Conservation (phyloP, 2,797 vertebrate genomes). For the Jordanella pulchra region DNA sequence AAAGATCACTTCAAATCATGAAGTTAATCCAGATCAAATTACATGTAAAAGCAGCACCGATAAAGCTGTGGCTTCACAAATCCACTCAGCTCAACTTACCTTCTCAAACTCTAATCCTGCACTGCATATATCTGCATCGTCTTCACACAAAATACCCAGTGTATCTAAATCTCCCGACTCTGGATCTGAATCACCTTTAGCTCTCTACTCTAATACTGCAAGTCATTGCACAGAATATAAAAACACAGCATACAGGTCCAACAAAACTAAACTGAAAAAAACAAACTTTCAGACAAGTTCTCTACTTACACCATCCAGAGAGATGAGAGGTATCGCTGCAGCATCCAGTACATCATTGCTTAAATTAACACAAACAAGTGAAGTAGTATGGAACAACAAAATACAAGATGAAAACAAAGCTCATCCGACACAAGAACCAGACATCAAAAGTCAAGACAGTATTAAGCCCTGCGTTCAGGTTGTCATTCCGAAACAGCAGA, state of each 20-base stretch:
- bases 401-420: not conserved
- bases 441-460: constrained; percentile 16
- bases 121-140: constrained; percentile 21
- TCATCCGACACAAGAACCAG: constrained; percentile 4
- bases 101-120: constrained; percentile 40
- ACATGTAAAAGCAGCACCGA: not conserved
- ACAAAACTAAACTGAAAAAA: constrained; percentile 31
- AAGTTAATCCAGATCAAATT: constrained; percentile 30
- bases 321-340: constrained; percentile 36
- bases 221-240: constrained; percentile 10
- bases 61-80: constrained; percentile 10
- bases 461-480: constrained; percentile 17
- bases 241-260: constrained; percentile 42
- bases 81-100: not conserved
- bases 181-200: constrained; percentile 8
- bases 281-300: constrained; percentile 3
- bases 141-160: constrained; percentile 13
- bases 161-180: constrained; percentile 18
- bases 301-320: constrained; percentile 14
- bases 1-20: constrained; percentile 19
- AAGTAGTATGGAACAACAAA: constrained; percentile 13
- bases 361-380: constrained; percentile 30
- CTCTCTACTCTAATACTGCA: constrained; percentile 18
- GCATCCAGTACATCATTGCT: constrained; percentile 30
- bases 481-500: constrained; percentile 29